These are phyloP conservation scores for Bimastos eiseni DNA, from an alignment of 2,888 invertebrate species.

Conservation along the genomic window DNA sequence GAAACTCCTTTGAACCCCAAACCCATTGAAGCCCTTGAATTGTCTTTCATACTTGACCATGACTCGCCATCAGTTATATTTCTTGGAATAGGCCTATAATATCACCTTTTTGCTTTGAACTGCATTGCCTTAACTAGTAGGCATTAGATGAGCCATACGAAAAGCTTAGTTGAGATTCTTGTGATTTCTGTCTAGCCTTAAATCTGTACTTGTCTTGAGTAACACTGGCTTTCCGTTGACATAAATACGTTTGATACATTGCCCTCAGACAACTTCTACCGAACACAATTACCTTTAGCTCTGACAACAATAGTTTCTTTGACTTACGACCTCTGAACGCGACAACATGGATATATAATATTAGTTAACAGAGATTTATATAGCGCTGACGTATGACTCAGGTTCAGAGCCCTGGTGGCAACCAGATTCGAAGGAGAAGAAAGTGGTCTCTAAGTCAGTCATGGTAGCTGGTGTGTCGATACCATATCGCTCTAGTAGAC, in stretches of 20 bases:
- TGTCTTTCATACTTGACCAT: not conserved
- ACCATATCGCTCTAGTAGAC: not conserved
- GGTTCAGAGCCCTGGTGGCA: not conserved
- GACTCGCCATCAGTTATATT: not conserved
- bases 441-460: not conserved
- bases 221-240: not conserved
- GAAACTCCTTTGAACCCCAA: not conserved
- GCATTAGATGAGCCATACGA: too few species aligned
- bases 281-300: not conserved
- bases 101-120: too few species aligned
- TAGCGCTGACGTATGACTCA: not conserved
- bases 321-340: not conserved
- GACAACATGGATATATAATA: not conserved
- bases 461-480: not conserved
- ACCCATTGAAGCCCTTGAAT: not conserved
- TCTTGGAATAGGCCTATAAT: too few species aligned
- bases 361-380: not conserved
- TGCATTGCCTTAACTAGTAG: too few species aligned
- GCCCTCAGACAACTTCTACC: not conserved
- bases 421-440: not conserved
- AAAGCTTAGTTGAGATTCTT: not conserved
- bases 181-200: not conserved
- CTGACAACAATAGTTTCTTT: not conserved
- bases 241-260: not conserved
- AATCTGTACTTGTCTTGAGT: not conserved